Evolutionary conservation across 2,888 invertebrate genomes (phyloP), one percentile per base, ranked within the genome.

Genomic region (Thecophora atra): DNA sequence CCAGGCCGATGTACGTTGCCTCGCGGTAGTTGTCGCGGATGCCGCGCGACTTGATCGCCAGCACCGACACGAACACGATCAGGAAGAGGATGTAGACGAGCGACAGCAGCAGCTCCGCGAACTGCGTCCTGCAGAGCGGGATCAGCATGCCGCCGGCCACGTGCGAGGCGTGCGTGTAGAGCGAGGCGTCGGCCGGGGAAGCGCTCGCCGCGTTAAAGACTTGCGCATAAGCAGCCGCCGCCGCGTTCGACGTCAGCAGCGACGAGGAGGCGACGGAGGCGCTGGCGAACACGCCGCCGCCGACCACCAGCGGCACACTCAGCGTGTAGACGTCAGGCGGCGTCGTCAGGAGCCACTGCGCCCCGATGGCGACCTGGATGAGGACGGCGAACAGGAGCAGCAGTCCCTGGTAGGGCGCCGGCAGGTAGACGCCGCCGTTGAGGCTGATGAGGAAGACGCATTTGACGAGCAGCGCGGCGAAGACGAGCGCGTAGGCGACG

Each of bases 21-120:
- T 97, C 97, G 67, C 97, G 90, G 86, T 96, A 96, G 87, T 97
- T 97, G 87, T 97, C 97, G 72, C 96, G 91, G 75, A 97, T 95
- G 67, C 95, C 94, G 54, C 95, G 90, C 69, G 96, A 94, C 81
- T 94, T 91, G 76, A 96, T 90, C 69, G 96, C 94, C 79, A 97
- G 88, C 71, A 95, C 91, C 74, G 94, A 93, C 72, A 96, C 96
- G 80, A 95, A 92, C 65, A 94, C 88, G 78, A 96, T 92, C 73
- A 97, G 89, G 83, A 94, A 93, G 78, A 95, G 92, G 68, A 95
- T 93, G 87, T 98, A 92, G 81, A 93, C 90, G 77, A 96, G 88
- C 37, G 95, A 94, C 77, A 94, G 87, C 73, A 96, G 87, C 80
- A 94, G 89, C 85, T 92, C 93, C 54, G 90, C 88, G 81, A 92